phyloP scores from a whole-genome alignment of 2,797 vertebrate species.

The Mormyrus hasselquistii region DNA sequence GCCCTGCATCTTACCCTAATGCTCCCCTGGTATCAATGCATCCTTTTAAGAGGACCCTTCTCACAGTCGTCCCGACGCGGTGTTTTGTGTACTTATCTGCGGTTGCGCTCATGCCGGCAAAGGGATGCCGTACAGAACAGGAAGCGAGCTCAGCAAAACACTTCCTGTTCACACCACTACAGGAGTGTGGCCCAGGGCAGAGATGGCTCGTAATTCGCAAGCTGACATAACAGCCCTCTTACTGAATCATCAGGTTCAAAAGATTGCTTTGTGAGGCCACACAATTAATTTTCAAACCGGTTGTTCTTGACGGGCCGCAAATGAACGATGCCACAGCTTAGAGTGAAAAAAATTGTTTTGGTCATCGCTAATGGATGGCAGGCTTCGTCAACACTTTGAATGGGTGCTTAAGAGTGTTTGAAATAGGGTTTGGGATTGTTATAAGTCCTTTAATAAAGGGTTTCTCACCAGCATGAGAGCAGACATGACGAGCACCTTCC shows the following conservation, averaged over 20 bases:
- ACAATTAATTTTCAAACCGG: background rate
- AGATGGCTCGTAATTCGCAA: background rate
- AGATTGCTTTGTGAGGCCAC: background rate
- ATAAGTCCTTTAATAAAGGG: background rate
- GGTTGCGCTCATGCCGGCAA: background rate
- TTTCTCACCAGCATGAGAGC: background rate
- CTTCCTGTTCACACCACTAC: background rate
- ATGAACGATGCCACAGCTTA: background rate
- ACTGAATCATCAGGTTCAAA: background rate
- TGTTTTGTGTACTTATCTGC: background rate
- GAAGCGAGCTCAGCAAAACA: conserved; percentile 11
- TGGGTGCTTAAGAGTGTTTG: background rate
- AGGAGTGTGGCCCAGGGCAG: background rate
- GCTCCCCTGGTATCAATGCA: background rate
- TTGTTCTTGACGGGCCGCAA: background rate
- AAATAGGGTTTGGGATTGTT: background rate
- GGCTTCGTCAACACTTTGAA: background rate
- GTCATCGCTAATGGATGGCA: background rate
- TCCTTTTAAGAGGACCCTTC: background rate
- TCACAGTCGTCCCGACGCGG: background rate
- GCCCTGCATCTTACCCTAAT: background rate
- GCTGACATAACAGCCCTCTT: background rate
- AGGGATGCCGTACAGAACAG: conserved; percentile 12
- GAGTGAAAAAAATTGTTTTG: background rate
- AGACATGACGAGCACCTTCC: background rate